Conservation (phyloP, 2,797 vertebrate genomes). For the Eulemur rubriventer region DNA sequence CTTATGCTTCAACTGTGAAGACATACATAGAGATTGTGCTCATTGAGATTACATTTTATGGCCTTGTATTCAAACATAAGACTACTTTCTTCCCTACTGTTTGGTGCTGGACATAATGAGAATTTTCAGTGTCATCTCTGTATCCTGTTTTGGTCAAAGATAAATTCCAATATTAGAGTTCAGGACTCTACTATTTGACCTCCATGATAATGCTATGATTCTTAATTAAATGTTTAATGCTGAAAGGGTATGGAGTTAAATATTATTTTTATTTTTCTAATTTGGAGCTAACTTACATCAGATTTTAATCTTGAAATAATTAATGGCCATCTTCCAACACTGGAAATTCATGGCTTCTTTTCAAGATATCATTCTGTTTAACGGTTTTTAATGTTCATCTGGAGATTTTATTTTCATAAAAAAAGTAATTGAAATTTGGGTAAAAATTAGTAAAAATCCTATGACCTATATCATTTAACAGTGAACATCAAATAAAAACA, state of each 20-base stretch:
- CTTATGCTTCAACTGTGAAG: background rate
- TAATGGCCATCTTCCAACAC: constrained; percentile 48
- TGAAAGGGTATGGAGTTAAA: constrained; percentile 40
- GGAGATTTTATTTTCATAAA: constrained; percentile 37
- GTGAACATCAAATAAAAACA: constrained; percentile 5
- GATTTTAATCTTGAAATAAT: constrained; percentile 58
- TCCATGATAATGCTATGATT: constrained; percentile 49
- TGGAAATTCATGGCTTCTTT: constrained; percentile 59
- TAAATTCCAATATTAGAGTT: constrained; percentile 55
- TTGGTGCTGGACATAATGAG: background rate
- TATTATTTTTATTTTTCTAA: background rate
- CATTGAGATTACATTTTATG: background rate
- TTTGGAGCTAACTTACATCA: constrained; percentile 63
- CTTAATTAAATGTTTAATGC: constrained; percentile 57
- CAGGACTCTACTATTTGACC: constrained; percentile 33
- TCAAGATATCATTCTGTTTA: constrained; percentile 36
- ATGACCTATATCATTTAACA: background rate
- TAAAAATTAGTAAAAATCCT: background rate
- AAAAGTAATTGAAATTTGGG: constrained; percentile 2
- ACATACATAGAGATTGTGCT: background rate
- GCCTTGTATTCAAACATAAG: background rate
- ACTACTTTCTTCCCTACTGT: background rate
- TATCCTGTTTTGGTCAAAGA: constrained; percentile 22
- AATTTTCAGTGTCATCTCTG: background rate
- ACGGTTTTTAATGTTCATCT: constrained; percentile 41